phyloP scores from a whole-genome alignment of 2,113 vertebrate species.

The Otolemur garnettii region DNA sequence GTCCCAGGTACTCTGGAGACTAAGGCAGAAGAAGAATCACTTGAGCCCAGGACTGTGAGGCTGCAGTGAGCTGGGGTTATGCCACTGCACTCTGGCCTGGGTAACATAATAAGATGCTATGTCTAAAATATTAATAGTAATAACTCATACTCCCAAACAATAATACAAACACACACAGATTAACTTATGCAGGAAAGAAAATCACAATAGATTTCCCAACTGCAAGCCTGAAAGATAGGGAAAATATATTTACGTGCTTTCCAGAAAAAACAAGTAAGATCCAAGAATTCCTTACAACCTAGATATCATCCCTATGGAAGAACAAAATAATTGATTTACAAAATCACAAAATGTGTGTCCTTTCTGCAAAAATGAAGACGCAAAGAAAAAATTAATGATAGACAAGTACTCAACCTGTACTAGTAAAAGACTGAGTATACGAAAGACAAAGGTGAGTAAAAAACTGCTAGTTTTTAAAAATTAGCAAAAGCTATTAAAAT shows the following conservation, averaged over 20 bases:
- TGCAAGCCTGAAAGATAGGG: neutral
- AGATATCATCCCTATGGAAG: neutral
- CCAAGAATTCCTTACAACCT: conserved; percentile 52
- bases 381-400: conserved; percentile 52
- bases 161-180: neutral
- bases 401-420: neutral
- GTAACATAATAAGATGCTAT: no score
- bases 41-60: no score
- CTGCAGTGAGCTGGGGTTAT: no score
- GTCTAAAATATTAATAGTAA: neutral
- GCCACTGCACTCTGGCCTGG: no score
- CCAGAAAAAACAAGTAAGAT: neutral
- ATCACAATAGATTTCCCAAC: neutral
- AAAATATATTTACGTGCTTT: neutral
- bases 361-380: conserved; percentile 36
- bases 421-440: neutral
- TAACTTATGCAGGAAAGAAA: conserved; percentile 29
- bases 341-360: neutral
- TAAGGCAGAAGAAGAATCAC: no score
- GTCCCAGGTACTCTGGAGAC: no score
- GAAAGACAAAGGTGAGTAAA: neutral
- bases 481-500: neutral
- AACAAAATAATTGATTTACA: conserved; percentile 4
- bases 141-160: neutral
- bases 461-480: neutral